Evolutionary conservation across 2,888 invertebrate species (phyloP), one percentile per base, ranked within the genome.

Genomic region (Allygus modestus): DNA sequence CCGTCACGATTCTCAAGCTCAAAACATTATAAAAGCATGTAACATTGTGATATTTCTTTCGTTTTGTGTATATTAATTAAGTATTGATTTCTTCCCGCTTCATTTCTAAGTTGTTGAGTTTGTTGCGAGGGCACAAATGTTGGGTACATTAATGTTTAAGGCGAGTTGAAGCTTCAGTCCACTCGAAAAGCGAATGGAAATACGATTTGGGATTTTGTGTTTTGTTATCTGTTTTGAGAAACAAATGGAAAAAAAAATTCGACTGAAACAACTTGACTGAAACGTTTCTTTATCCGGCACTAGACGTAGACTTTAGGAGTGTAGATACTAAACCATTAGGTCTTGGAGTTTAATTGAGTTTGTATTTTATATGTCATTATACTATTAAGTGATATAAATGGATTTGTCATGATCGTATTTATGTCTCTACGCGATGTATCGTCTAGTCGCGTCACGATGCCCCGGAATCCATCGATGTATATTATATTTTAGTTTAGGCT

Each of bases 31-130:
- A 46, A 84, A 85, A 83, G 83, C 77, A 85, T 85, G 77, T 83
- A 85, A 84, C 81, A 82, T 82, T 85, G 85, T 85, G 85, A 85
- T 85, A 85, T 85, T 83, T 82, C 82, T 77, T 85, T 81, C 77
- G 73, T 85, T 79, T 77, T 85, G 85, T 85, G 85, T 85, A 84
- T 84, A 84, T 84, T 82, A 43, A 83, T 75, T 73, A 75, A 75
- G 75, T 75, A 75, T 83, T 75, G 69, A 83, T 83, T 83, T 58
- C 41, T 75, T 75, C 33, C 75, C 58, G 83, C 58, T 75, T 79
- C 54, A 33, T 79, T 79, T 79, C 33, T 46, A 33, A 17, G 43
- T 79, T 58, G 54, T 79, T 79, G 79, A 26, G 58, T 79, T 79
- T n/a, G 33, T 51, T 83, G 73, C 61, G 37, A 75, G 75, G 75